phyloP scores from a whole-genome alignment of 2,113 vertebrate species.

The Rynchops niger region DNA sequence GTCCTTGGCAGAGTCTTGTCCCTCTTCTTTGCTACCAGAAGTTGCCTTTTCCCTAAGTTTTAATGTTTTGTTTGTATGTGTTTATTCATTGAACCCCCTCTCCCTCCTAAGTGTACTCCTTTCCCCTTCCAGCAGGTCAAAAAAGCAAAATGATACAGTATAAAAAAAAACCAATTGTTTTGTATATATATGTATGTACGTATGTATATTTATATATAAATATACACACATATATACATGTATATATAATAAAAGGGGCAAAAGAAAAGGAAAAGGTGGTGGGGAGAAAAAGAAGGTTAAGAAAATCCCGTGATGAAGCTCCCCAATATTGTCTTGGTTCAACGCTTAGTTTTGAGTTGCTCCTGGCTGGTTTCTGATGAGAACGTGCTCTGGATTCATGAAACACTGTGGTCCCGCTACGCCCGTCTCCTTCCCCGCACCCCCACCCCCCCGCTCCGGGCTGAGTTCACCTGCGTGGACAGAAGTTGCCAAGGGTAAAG shows the following conservation, averaged over 20 bases:
- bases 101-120: slow-evolving; percentile 60
- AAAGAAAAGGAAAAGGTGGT: slow-evolving; percentile 36
- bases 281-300: slow-evolving; percentile 8
- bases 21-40: slow-evolving; percentile 65
- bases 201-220: slow-evolving; percentile 27
- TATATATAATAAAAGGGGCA: slow-evolving; percentile 33
- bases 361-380: slow-evolving; percentile 66
- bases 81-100: slow-evolving; percentile 60
- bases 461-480: slow-evolving; percentile 44
- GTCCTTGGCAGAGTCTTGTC: slow-evolving; percentile 64
- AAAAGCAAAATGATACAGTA: slow-evolving; percentile 57
- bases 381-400: slow-evolving; percentile 47
- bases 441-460: background rate
- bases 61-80: slow-evolving; percentile 64
- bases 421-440: slow-evolving; percentile 9
- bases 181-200: slow-evolving; percentile 5
- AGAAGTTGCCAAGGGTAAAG: slow-evolving; percentile 36
- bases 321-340: slow-evolving; percentile 63
- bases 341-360: slow-evolving; percentile 60
- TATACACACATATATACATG: slow-evolving; percentile 42
- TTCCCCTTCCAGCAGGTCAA: slow-evolving; percentile 71
- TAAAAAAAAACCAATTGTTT: slow-evolving; percentile 34
- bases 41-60: slow-evolving; percentile 70
- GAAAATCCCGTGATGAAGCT: slow-evolving; percentile 50
- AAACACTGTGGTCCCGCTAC: slow-evolving; percentile 13